Percentiles rank a stretch among this genome's conserved stretches.
These are phyloP conservation scores for Rhagonycha fulva DNA, from an alignment of 2,888 invertebrate genomes.

Conservation along the genomic window DNA sequence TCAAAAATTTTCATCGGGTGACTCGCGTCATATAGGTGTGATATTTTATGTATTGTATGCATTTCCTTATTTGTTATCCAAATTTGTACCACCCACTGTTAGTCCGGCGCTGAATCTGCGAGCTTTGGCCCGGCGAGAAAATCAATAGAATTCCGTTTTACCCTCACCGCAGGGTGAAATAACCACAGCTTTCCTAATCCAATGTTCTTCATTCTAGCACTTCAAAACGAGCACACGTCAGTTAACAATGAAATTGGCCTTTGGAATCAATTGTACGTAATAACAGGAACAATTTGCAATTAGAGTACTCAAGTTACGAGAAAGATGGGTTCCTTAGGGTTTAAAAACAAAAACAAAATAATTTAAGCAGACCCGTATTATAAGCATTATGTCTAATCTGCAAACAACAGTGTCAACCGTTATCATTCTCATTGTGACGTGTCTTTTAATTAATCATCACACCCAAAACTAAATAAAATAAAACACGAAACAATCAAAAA, in stretches of 20 bases:
- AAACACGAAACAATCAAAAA: background rate
- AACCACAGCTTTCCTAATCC: constrained; percentile 30
- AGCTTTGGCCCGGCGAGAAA: constrained; percentile 30
- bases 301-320: background rate
- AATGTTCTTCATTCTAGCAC: constrained; percentile 19
- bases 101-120: constrained; percentile 14
- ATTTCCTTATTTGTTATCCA: constrained; percentile 8
- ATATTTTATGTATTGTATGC: background rate
- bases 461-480: no score
- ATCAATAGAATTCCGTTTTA: constrained; percentile 32
- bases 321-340: background rate
- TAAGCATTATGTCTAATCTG: background rate
- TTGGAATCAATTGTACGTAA: background rate
- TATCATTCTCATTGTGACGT: background rate
- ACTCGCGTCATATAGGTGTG: background rate
- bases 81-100: constrained; percentile 12
- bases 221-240: constrained; percentile 8
- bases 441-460: background rate
- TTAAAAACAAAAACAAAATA: background rate
- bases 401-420: background rate
- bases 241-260: constrained; percentile 11
- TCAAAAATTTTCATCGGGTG: background rate
- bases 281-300: background rate
- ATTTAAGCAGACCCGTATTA: background rate
- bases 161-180: constrained; percentile 23